These are phyloP conservation scores for Schizopygopsis malacanthus DNA, from an alignment of 2,797 vertebrate genomes.

Conservation along the genomic window DNA sequence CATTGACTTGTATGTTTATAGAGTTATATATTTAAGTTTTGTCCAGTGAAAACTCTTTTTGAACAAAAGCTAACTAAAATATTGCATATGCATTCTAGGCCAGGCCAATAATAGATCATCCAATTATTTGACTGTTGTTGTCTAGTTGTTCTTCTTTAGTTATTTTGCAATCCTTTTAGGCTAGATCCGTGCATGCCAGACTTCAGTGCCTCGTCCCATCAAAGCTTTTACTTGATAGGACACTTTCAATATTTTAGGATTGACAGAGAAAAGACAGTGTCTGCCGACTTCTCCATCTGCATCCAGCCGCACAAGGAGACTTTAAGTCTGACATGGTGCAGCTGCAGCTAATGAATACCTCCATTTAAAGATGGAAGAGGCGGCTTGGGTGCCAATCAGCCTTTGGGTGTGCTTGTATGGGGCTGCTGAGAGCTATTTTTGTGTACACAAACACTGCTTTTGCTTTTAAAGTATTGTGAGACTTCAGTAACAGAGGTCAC, in stretches of 20 bases:
- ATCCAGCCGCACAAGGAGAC: constrained; percentile 58
- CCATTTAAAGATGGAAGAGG: constrained; percentile 57
- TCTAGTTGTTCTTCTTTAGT: neutral
- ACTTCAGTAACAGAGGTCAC: constrained; percentile 40
- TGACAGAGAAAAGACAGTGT: constrained; percentile 54
- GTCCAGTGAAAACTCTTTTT: constrained; percentile 15
- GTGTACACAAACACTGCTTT: constrained; percentile 50
- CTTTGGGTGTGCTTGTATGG: constrained; percentile 56
- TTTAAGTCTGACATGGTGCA: constrained; percentile 61
- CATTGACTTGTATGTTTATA: neutral
- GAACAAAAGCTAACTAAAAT: constrained; percentile 13
- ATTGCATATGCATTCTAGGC: constrained; percentile 30
- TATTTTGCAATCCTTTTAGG: constrained; percentile 17
- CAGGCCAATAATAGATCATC: constrained; percentile 2
- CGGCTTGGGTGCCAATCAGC: constrained; percentile 53
- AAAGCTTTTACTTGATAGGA: constrained; percentile 46
- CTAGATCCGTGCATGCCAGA: constrained; percentile 5
- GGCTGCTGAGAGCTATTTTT: constrained; percentile 54
- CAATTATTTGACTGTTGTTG: constrained; percentile 9
- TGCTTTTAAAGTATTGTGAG: constrained; percentile 43
- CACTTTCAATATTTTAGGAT: constrained; percentile 49
- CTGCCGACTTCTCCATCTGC: constrained; percentile 60
- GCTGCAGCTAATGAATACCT: constrained; percentile 66
- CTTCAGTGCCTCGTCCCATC: constrained; percentile 42
- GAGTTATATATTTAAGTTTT: neutral